A percentile compares a stretch with the other conserved stretches of the same genome.
These are phyloP conservation scores for Venusia cambrica DNA, from an alignment of 2,888 invertebrate species.

Conservation along the genomic window DNA sequence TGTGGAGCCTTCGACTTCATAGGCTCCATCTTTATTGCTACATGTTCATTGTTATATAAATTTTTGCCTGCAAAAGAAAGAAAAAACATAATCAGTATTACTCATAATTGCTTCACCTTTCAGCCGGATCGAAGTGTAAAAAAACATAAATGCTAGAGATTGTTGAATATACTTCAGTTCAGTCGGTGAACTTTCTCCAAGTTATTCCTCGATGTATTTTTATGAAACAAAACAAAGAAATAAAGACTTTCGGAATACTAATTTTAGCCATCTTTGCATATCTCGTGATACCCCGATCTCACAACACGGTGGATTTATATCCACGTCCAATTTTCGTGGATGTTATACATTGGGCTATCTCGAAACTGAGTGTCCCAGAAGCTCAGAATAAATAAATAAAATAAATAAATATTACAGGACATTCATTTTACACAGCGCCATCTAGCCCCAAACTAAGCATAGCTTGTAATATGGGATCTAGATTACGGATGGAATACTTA, in stretches of 20 bases:
- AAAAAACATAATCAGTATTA: too few relatives aligned
- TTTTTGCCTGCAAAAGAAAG: constrained; percentile 93
- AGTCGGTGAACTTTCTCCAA: constrained; percentile 20
- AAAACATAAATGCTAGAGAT: constrained; percentile 1
- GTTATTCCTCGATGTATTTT: constrained; percentile 18
- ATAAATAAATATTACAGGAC: too few relatives aligned
- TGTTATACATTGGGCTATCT: background rate
- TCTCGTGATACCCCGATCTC: too few relatives aligned
- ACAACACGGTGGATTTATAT: too few relatives aligned
- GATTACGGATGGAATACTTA: too few relatives aligned
- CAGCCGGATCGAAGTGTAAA: constrained; percentile 4
- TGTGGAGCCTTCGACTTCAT: constrained; percentile 99
- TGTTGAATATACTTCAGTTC: constrained; percentile 7
- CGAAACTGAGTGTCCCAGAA: too few relatives aligned
- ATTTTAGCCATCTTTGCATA: constrained; percentile 19
- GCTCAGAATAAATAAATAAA: too few relatives aligned
- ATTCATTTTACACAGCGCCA: too few relatives aligned
- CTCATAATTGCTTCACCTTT: too few relatives aligned
- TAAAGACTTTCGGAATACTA: constrained; percentile 13
- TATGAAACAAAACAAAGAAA: constrained; percentile 22
- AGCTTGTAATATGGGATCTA: too few relatives aligned
- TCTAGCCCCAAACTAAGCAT: too few relatives aligned
- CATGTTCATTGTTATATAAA: constrained; percentile 99
- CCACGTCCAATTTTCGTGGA: background rate
- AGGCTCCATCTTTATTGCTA: constrained; percentile 99